These are phyloP conservation scores for Cryptoprocta ferox DNA, from an alignment of 2,797 vertebrate species.

Conservation along the genomic window DNA sequence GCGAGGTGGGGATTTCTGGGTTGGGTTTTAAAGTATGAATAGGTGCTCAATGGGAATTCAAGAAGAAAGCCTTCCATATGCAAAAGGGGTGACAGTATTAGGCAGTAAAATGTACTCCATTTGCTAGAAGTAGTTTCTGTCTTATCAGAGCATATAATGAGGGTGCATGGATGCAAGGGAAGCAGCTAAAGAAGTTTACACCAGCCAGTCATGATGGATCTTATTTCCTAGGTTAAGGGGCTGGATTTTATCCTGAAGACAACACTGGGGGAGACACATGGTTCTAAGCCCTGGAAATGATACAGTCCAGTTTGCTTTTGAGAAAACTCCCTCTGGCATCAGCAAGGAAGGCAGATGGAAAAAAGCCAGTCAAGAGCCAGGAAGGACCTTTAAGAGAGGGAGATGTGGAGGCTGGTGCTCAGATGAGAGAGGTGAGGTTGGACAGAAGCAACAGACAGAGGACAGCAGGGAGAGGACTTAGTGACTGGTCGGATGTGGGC, in stretches of 20 bases:
- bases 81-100: background rate
- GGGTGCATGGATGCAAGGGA: background rate
- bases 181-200: background rate
- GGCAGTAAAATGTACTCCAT: background rate
- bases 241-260: slow-evolving; percentile 34
- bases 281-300: background rate
- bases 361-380: slow-evolving; percentile 21
- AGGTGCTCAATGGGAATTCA: background rate
- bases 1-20: background rate
- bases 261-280: background rate
- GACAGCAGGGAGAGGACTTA: background rate
- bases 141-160: background rate
- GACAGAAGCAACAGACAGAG: background rate
- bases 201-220: background rate
- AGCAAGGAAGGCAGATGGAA: background rate
- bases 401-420: background rate
- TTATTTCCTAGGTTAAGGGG: background rate
- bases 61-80: background rate
- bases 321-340: background rate
- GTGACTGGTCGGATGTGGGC: background rate
- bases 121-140: background rate
- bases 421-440: background rate
- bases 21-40: background rate
- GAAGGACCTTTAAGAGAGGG: background rate
- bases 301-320: background rate